These are phyloP conservation scores for Rhamphomyia laevipes DNA, from an alignment of 2,888 invertebrate species.

Conservation along the genomic window DNA sequence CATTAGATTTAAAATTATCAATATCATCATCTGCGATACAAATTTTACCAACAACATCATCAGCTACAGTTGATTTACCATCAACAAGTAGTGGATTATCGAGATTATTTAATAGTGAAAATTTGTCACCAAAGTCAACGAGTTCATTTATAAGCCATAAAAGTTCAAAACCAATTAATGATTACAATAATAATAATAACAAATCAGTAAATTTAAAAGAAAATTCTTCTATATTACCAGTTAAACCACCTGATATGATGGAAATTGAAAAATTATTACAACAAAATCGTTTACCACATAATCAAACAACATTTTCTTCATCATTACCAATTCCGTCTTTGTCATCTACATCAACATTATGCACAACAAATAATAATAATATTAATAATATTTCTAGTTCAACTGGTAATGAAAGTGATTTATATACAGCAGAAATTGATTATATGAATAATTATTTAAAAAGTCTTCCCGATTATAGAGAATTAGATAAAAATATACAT, in stretches of 20 bases:
- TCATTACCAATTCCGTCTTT: slow-evolving; percentile 1
- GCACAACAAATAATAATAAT: slow-evolving; percentile 10
- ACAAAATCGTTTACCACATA: background rate
- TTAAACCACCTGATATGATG: background rate
- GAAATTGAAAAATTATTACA: background rate
- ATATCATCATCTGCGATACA: slow-evolving; percentile 3
- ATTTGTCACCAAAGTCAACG: no score
- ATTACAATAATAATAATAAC: slow-evolving; percentile 5
- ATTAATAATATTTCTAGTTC: background rate
- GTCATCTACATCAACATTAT: background rate
- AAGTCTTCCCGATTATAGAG: slow-evolving; percentile 37
- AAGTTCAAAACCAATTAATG: background rate
- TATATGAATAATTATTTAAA: slow-evolving; percentile 39
- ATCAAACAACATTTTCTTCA: background rate
- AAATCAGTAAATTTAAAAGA: slow-evolving; percentile 6
- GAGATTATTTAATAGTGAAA: no score
- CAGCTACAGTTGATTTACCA: slow-evolving; percentile 12
- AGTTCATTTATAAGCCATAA: no score
- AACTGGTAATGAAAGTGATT: slow-evolving; percentile 19
- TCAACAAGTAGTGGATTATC: slow-evolving; percentile 4
- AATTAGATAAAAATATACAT: slow-evolving; percentile 34
- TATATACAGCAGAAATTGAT: slow-evolving; percentile 37
- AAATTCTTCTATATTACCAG: slow-evolving; percentile 9
- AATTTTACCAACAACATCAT: slow-evolving; percentile 10
- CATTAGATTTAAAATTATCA: background rate